phyloP scores from a whole-genome alignment of 2,888 invertebrate genomes.

The Zhuqinia jingwanae region DNA sequence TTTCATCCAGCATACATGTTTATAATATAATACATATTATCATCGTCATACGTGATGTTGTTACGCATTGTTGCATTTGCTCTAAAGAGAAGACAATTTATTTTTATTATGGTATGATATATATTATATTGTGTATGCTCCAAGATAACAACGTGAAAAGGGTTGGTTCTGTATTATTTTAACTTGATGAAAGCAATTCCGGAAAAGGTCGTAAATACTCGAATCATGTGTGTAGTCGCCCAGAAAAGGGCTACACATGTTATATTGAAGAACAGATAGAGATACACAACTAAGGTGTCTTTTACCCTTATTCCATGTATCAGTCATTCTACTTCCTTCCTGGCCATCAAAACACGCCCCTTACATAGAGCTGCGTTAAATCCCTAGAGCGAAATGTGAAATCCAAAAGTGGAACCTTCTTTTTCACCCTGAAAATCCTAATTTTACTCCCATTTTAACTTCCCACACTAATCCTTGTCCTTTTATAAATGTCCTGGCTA shows the following conservation, averaged over 20 bases:
- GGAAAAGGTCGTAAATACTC: constrained; percentile 73
- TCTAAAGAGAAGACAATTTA: no score
- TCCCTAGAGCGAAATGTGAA: constrained; percentile 74
- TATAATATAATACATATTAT: no score
- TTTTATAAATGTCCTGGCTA: constrained; percentile 43
- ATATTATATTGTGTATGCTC: no score
- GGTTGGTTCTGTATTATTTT: no score
- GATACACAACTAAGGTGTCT: constrained; percentile 41
- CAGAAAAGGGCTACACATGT: constrained; percentile 52
- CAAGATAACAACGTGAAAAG: no score
- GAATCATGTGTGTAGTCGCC: constrained; percentile 67
- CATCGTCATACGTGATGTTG: no score
- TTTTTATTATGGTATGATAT: no score
- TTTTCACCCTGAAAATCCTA: constrained; percentile 63
- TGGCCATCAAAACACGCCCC: constrained; percentile 73
- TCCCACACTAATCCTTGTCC: constrained; percentile 52
- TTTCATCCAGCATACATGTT: no score
- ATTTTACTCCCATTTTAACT: constrained; percentile 67
- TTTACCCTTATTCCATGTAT: constrained; percentile 65
- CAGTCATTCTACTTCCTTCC: constrained; percentile 71
- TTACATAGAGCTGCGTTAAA: constrained; percentile 60
- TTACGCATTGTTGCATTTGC: no score
- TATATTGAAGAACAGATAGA: constrained; percentile 34
- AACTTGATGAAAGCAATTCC: no score
- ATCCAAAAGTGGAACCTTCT: constrained; percentile 49